phyloP scores from a whole-genome alignment of 35 echinoderm and acorn worm genomes.

The Ophioderma brevispina region DNA sequence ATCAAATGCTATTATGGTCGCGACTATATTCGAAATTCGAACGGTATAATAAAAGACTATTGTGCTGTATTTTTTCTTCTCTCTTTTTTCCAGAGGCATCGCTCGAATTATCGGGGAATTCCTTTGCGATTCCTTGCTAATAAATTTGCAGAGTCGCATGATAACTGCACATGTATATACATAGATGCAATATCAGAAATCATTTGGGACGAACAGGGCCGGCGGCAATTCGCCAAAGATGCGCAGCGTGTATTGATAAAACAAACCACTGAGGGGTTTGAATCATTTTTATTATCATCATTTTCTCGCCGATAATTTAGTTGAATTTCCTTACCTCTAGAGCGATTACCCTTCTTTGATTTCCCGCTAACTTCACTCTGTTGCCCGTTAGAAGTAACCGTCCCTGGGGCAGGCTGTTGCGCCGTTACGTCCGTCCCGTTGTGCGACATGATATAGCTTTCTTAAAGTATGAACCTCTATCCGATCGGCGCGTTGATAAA shows the following conservation, averaged over 20 bases:
- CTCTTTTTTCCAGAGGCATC: too few species aligned
- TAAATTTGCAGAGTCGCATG: background rate
- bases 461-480: background rate
- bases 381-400: background rate
- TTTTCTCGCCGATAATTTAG: background rate
- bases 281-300: background rate
- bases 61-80: too few species aligned
- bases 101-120: background rate
- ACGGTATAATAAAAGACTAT: too few species aligned
- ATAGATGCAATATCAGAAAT: background rate
- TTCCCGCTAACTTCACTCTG: background rate
- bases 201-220: background rate
- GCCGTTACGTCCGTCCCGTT: background rate
- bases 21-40: too few species aligned
- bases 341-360: background rate
- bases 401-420: background rate
- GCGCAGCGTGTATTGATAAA: background rate
- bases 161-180: background rate
- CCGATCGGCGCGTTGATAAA: background rate
- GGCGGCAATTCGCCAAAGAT: background rate
- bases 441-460: background rate
- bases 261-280: background rate
- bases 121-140: background rate
- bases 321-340: slow-evolving; percentile 1
- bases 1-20: too few species aligned